phyloP scores from a whole-genome alignment of 2,113 vertebrate genomes.

The Hiodon tergisus region DNA sequence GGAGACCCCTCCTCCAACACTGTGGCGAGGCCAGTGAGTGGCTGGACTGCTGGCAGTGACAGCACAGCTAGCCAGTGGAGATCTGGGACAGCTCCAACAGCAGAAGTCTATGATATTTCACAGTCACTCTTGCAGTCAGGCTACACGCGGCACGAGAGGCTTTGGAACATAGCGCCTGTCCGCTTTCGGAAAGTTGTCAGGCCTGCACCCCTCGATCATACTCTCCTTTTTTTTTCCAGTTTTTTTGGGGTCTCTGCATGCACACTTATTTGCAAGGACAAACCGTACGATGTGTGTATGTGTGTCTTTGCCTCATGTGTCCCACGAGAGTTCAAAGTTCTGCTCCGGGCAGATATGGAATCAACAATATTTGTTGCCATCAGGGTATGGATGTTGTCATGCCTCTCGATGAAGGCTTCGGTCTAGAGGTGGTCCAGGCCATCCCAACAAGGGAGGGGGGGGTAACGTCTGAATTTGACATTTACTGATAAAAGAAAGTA shows the following conservation, averaged over 20 bases:
- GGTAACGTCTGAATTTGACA: neutral
- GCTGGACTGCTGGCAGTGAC: neutral
- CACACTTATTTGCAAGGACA: constrained; percentile 7
- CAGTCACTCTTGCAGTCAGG: neutral
- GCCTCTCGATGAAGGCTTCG: constrained; percentile 21
- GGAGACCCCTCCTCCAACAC: neutral
- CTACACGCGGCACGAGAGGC: no score
- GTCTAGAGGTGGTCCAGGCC: constrained; percentile 31
- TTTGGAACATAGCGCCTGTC: no score
- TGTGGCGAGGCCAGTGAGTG: neutral
- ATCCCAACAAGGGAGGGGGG: constrained; percentile 23
- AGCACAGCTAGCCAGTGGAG: neutral
- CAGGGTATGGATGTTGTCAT: constrained; percentile 5
- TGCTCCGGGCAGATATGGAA: constrained; percentile 42
- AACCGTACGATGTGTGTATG: neutral
- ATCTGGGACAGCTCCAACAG: neutral
- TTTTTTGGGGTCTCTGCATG: neutral
- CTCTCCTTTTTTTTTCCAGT: neutral
- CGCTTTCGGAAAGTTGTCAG: neutral
- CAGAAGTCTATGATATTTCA: neutral
- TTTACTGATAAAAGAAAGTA: neutral
- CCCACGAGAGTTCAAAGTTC: constrained; percentile 27
- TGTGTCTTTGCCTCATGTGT: constrained; percentile 13
- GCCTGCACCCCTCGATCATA: neutral
- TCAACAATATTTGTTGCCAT: constrained; percentile 48